phyloP scores from a whole-genome alignment of 2,888 invertebrate species.

The Xestia ashworthii region DNA sequence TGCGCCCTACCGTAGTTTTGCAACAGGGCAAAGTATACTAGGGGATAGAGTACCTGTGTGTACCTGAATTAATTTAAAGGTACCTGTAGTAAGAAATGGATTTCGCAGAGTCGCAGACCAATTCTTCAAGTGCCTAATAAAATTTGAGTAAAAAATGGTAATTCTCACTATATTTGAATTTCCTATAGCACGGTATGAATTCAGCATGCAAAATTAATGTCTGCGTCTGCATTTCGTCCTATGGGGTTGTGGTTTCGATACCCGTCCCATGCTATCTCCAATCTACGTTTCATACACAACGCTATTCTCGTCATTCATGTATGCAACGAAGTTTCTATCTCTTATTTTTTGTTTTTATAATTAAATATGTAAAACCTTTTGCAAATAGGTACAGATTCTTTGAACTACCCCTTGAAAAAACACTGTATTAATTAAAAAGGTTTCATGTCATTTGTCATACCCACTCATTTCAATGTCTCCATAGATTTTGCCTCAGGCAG shows the following conservation, averaged over 20 bases:
- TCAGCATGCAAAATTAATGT: conserved; percentile 20
- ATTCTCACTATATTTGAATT: not conserved
- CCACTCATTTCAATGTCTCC: conserved; percentile 7
- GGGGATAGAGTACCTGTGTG: conserved; percentile 2
- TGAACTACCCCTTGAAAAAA: conserved; percentile 11
- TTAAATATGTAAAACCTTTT: not conserved
- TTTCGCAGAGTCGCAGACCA: not conserved
- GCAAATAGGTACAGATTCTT: not conserved
- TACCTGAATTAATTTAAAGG: not conserved
- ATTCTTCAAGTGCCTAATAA: not conserved
- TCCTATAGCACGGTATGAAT: not conserved
- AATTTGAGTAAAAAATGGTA: not conserved
- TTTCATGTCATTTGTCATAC: conserved; percentile 20
- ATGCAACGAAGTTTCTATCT: not conserved
- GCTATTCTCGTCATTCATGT: not conserved
- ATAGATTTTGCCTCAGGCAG: not conserved
- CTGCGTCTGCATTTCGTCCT: conserved; percentile 12
- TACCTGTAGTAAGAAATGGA: not conserved
- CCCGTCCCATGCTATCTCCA: not conserved
- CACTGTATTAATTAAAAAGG: conserved; percentile 17
- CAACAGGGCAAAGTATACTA: not conserved
- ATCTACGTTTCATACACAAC: conserved; percentile 6
- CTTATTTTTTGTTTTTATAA: not conserved
- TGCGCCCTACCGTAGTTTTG: not conserved
- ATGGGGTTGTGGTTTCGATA: conserved; percentile 14